Evolutionary conservation across 2,113 vertebrate genomes (phyloP).

Genomic region (Galeopterus variegatus): DNA sequence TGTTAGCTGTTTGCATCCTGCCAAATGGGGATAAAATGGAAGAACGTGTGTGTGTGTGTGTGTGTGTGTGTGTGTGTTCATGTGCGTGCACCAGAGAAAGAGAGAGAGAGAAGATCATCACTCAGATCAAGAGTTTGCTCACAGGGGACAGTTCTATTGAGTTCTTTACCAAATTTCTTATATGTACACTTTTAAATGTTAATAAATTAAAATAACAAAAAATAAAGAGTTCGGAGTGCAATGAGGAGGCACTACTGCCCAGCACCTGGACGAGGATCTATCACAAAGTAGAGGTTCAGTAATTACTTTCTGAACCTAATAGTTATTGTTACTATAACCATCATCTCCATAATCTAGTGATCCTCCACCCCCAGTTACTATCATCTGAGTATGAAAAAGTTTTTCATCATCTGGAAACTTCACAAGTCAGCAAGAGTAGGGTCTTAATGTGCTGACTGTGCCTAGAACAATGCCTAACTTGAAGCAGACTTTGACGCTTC

Average conservation of each 20-base stretch:
- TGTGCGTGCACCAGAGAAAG: not conserved
- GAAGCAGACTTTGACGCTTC: not conserved
- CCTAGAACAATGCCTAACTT: not conserved
- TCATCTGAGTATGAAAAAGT: not conserved
- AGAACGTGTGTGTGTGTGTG: not conserved
- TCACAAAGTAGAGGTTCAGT: not conserved
- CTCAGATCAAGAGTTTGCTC: not conserved
- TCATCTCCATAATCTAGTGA: not conserved
- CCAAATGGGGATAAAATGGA: not conserved
- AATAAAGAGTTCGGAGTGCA: not conserved
- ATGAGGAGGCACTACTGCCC: no score
- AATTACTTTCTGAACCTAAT: not conserved
- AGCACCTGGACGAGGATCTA: not conserved
- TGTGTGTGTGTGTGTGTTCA: no score
- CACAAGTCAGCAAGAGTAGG: not conserved
- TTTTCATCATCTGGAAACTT: not conserved
- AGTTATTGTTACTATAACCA: not conserved
- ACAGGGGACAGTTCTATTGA: not conserved
- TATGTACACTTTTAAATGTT: not conserved
- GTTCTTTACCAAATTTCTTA: conserved; percentile 11
- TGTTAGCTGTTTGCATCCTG: not conserved
- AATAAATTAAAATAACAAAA: conserved; percentile 43
- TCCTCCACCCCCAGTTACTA: no score
- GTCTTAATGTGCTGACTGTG: not conserved
- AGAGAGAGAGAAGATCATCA: not conserved